phyloP scores from a whole-genome alignment of 2,888 invertebrate species.

The Melieria picta region DNA sequence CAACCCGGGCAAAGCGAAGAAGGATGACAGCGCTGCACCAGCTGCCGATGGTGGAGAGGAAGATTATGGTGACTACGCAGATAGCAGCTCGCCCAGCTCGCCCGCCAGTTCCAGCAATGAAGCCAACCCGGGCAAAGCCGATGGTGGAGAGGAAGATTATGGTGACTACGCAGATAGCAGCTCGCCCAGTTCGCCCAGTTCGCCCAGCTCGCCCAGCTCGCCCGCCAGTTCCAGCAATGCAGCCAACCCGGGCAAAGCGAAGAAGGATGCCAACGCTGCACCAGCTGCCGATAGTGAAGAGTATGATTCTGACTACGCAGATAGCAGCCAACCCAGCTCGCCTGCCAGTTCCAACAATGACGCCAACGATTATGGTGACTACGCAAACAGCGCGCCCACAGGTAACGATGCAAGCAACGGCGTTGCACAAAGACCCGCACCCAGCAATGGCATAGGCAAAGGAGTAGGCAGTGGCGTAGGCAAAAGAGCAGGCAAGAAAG shows the following conservation, averaged over 20 bases:
- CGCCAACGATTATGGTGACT: background rate
- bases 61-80: background rate
- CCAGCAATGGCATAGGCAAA: background rate
- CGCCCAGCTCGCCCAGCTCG: background rate
- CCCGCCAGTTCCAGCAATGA: too few species aligned
- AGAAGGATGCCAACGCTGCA: background rate
- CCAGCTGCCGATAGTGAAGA: background rate
- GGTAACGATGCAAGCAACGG: background rate
- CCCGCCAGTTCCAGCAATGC: background rate
- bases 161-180: background rate
- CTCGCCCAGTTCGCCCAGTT: background rate
- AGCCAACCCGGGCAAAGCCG: background rate
- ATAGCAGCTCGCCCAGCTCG: too few species aligned
- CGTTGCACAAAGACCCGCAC: background rate
- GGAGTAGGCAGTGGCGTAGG: background rate
- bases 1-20: background rate
- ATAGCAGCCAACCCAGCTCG: background rate
- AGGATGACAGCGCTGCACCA: background rate
- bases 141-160: background rate
- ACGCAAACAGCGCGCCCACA: too few species aligned
- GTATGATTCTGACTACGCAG: background rate
- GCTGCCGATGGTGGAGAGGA: background rate
- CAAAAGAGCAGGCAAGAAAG: background rate
- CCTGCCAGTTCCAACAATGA: too few species aligned
- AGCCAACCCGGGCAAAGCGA: background rate